Conservation (phyloP, 2,888 invertebrate species). For the Phrixothrix hirtus region DNA sequence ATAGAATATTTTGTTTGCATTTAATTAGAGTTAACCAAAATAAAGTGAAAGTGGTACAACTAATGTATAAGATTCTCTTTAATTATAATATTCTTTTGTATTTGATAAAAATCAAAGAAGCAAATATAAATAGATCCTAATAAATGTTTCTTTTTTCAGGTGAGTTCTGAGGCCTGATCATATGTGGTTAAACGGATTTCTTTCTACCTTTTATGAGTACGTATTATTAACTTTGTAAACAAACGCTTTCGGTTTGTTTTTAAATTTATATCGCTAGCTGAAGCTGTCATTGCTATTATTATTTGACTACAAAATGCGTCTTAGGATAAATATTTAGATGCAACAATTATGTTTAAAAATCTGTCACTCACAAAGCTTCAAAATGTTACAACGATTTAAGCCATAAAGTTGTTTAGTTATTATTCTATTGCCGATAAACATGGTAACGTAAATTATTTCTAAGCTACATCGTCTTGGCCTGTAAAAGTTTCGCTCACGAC, state of each 20-base stretch:
- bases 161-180: not conserved
- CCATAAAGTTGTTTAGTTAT: no score
- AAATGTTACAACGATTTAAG: no score
- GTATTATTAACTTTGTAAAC: conserved; percentile 11
- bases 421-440: no score
- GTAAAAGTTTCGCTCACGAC: conserved; percentile 37
- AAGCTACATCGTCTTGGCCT: not conserved
- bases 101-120: no score
- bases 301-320: no score
- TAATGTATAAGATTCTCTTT: not conserved
- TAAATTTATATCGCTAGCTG: no score
- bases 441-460: conserved; percentile 1
- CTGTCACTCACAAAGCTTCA: no score
- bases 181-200: not conserved
- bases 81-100: not conserved
- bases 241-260: no score
- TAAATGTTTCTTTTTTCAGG: conserved; percentile 8
- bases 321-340: no score
- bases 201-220: conserved; percentile 3
- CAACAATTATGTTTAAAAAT: no score
- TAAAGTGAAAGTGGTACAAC: not conserved
- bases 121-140: not conserved
- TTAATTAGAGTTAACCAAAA: conserved; percentile 1
- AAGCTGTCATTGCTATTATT: no score
- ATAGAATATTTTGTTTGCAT: conserved; percentile 2